Evolutionary conservation across 2,797 vertebrate species (phyloP).

Genomic region (Scomberomorus guttatus): DNA sequence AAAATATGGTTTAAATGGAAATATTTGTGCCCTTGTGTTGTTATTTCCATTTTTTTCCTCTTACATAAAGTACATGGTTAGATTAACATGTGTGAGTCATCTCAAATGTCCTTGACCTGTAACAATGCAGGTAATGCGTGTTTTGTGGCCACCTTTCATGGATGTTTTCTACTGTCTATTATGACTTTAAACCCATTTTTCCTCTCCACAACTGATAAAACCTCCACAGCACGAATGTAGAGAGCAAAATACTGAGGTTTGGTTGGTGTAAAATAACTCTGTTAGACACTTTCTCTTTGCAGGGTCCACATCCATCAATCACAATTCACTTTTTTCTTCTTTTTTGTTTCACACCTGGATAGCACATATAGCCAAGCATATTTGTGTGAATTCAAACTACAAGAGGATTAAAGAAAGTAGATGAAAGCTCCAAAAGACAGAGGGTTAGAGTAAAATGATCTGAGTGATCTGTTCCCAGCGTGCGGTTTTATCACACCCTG

Average conservation of each 20-base stretch:
- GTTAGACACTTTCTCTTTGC: not conserved
- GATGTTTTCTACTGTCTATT: not conserved
- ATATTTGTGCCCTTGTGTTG: too few species aligned
- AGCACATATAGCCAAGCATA: not conserved
- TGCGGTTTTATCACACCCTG: conserved; percentile 12
- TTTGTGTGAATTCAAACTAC: not conserved
- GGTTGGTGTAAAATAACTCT: not conserved
- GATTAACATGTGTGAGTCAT: conserved; percentile 16
- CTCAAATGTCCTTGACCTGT: conserved; percentile 13
- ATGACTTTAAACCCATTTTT: not conserved
- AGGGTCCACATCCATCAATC: not conserved
- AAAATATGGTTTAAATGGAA: too few species aligned
- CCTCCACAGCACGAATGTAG: not conserved
- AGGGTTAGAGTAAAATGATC: not conserved
- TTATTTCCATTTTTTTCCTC: too few species aligned
- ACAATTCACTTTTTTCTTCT: not conserved
- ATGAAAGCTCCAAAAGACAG: not conserved
- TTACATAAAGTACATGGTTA: not conserved
- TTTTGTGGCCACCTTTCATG: not conserved
- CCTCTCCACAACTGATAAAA: not conserved
- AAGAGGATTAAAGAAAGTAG: conserved; percentile 6
- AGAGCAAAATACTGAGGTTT: not conserved
- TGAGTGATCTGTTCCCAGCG: conserved; percentile 16
- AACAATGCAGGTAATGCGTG: conserved; percentile 21
- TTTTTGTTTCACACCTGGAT: not conserved